Conservation (phyloP, 2,888 invertebrate genomes). For the Caenorhabditis doughertyi region DNA sequence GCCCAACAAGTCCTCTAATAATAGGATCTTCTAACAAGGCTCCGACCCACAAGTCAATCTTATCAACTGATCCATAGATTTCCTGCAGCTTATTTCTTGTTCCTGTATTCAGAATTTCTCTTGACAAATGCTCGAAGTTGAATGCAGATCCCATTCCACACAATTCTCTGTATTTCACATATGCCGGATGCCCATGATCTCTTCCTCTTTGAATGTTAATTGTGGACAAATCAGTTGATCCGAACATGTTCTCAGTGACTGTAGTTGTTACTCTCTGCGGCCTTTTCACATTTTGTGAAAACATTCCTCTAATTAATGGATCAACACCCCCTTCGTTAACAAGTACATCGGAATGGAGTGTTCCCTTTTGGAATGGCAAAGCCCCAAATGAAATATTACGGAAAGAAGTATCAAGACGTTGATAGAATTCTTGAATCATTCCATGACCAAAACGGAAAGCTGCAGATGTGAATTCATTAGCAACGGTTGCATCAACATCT, state of each 20-base stretch:
- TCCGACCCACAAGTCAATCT: slow-evolving; percentile 85
- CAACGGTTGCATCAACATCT: slow-evolving; percentile 90
- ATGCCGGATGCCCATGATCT: slow-evolving; percentile 92
- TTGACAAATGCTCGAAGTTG: slow-evolving; percentile 86
- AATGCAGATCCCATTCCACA: slow-evolving; percentile 90
- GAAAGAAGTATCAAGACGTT: slow-evolving; percentile 89
- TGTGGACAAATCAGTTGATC: slow-evolving; percentile 90
- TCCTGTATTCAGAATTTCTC: slow-evolving; percentile 78
- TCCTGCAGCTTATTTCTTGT: slow-evolving; percentile 76
- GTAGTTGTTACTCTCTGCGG: slow-evolving; percentile 92
- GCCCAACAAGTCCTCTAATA: slow-evolving; percentile 84
- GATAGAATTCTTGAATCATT: slow-evolving; percentile 90
- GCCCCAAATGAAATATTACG: slow-evolving; percentile 89
- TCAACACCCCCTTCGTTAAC: slow-evolving; percentile 91
- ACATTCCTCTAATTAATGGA: slow-evolving; percentile 87
- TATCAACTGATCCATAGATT: slow-evolving; percentile 75
- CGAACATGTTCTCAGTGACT: slow-evolving; percentile 91
- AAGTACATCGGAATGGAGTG: slow-evolving; percentile 87
- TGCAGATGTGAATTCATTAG: slow-evolving; percentile 97
- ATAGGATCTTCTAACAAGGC: slow-evolving; percentile 84
- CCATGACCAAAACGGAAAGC: slow-evolving; percentile 96
- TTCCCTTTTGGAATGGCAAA: slow-evolving; percentile 92
- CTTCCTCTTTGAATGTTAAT: slow-evolving; percentile 95
- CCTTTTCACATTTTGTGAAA: slow-evolving; percentile 74
- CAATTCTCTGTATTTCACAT: slow-evolving; percentile 90